Conservation (phyloP, 1,140 invertebrate species). For the Adelges cooleyi region DNA sequence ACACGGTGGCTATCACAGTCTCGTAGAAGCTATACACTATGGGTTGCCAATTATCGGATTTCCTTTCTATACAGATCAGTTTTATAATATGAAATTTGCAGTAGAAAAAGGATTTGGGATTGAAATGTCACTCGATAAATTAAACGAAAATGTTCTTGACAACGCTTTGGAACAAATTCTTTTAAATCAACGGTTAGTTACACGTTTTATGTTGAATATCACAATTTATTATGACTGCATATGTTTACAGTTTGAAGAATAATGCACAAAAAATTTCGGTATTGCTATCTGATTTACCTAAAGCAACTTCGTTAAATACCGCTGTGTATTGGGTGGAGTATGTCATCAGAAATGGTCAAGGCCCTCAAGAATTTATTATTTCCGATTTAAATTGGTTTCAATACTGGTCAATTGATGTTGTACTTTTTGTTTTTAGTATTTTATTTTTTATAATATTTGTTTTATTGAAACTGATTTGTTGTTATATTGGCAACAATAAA, state of each 20-base stretch:
- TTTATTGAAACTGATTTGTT: too few relatives aligned
- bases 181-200: conserved; percentile 26
- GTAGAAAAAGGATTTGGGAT: conserved; percentile 35
- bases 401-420: conserved; percentile 30
- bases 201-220: background rate
- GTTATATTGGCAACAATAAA: too few relatives aligned
- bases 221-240: background rate
- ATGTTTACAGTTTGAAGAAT: conserved; percentile 30
- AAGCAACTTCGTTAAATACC: conserved; percentile 41
- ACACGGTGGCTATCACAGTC: conserved; percentile 49
- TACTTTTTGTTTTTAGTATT: background rate
- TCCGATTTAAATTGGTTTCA: conserved; percentile 29
- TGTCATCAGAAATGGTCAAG: conserved; percentile 43
- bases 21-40: conserved; percentile 45
- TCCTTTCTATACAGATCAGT: conserved; percentile 38
- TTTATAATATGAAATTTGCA: conserved; percentile 36
- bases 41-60: conserved; percentile 46
- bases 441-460: background rate
- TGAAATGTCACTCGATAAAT: conserved; percentile 32
- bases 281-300: conserved; percentile 40
- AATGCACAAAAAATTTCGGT: conserved; percentile 18
- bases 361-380: background rate
- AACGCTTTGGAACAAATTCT: conserved; percentile 21
- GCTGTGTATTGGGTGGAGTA: conserved; percentile 50
- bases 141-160: conserved; percentile 32